A percentile compares a stretch with the other conserved stretches of the same genome.
Conservation (phyloP, 2,888 invertebrate genomes). For the Muschampia plurimacula region DNA sequence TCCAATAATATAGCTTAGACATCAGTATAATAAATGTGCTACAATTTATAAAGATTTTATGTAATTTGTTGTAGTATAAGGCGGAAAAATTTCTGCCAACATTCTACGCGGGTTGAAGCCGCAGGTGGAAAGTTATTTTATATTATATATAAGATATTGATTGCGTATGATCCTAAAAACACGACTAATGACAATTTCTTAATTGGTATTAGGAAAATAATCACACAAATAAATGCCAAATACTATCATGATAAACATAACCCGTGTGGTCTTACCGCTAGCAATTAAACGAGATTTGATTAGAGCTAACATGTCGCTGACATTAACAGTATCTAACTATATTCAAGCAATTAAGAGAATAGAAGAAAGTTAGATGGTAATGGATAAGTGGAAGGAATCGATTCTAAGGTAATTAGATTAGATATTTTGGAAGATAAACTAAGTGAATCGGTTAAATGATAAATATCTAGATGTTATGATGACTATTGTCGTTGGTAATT, state of each 20-base stretch:
- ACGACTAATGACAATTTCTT: too few species aligned
- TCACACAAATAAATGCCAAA: slow-evolving; percentile 14
- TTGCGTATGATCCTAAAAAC: too few species aligned
- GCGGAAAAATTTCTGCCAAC: too few species aligned
- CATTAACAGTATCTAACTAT: slow-evolving; percentile 20
- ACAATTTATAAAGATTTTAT: too few species aligned
- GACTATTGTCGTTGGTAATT: too few species aligned
- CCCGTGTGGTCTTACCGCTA: slow-evolving; percentile 26
- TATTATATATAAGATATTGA: too few species aligned
- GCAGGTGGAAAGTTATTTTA: too few species aligned
- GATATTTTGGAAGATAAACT: neutral
- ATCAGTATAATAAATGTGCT: too few species aligned
- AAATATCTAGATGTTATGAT: too few species aligned
- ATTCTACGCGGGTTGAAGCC: too few species aligned
- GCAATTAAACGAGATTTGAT: slow-evolving; percentile 32
- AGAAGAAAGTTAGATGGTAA: slow-evolving; percentile 16
- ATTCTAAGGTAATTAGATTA: slow-evolving; percentile 4
- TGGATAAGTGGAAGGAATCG: slow-evolving; percentile 19
- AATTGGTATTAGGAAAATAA: neutral
- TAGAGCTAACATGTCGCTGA: slow-evolving; percentile 19
- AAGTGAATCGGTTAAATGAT: neutral
- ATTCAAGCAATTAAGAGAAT: slow-evolving; percentile 29
- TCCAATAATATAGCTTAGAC: too few species aligned
- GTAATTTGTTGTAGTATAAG: too few species aligned
- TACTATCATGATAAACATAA: slow-evolving; percentile 13